Evolutionary conservation across 2,113 vertebrate genomes (phyloP).

Genomic region (Gymnorhina tibicen): DNA sequence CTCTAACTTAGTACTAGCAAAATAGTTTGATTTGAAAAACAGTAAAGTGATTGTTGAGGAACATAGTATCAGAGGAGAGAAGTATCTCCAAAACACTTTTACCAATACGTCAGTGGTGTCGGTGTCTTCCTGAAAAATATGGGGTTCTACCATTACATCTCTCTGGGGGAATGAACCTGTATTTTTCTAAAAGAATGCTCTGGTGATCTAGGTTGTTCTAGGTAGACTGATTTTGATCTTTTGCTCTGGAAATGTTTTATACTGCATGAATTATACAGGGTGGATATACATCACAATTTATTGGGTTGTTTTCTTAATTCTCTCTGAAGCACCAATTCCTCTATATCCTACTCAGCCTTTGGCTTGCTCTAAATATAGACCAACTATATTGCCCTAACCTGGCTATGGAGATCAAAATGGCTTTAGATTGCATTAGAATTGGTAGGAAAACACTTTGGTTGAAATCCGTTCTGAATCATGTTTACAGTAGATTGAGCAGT

Average conservation of each 20-base stretch:
- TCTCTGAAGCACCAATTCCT: neutral
- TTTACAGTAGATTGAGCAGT: neutral
- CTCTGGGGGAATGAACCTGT: neutral
- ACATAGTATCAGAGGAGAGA: neutral
- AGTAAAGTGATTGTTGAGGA: neutral
- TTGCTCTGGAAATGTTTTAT: neutral
- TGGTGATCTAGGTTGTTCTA: neutral
- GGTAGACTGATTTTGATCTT: neutral
- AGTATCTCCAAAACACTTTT: neutral
- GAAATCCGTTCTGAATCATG: neutral
- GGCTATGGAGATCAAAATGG: neutral
- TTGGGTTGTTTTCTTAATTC: neutral
- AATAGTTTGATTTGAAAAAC: neutral
- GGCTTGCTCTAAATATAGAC: neutral
- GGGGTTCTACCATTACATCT: neutral
- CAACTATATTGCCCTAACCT: neutral
- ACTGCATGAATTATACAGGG: neutral
- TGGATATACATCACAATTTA: neutral
- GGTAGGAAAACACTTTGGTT: neutral
- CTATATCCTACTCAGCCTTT: neutral
- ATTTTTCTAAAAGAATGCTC: neutral
- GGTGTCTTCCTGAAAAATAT: neutral
- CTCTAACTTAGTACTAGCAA: neutral
- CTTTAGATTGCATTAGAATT: neutral
- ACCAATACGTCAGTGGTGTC: neutral